Evolutionary conservation across 2,888 invertebrate genomes (phyloP), one percentile per base, ranked within the genome.

Genomic region (Netelia fuscicornis): DNA sequence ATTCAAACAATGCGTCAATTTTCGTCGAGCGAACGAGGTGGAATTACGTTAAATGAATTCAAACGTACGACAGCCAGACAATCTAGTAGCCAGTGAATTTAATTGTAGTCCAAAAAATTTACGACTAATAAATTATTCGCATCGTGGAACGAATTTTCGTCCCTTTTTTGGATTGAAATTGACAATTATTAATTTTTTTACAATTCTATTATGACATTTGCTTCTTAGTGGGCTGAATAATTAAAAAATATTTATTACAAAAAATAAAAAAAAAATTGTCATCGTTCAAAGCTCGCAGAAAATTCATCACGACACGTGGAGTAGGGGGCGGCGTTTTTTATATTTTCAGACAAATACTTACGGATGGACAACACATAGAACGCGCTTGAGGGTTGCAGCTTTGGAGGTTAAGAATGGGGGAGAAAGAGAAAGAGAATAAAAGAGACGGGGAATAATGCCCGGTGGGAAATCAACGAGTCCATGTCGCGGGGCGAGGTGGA

Each of bases 401-500:
- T 30, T 30, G 30, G 0, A 3, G 30, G 5, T 5, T 5, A 58
- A 11, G 30, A 64, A 72, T 60, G 20, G 62, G 52, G 56, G 48
- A 13, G 13, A 10, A 48, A 48, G 13, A 48, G 48, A 13, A 2
- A 48, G 13, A 30, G 10, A 20, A 17, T 60, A 2, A 44, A 11
- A 23, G 60, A 30, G 68, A 48, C 48, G 70, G 48, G 8, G 68
- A 23, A 23, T 67, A 68, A 70, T 60, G 60, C 52, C 83, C 77
- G 62, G 54, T 79, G 83, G 83, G 83, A 74, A 83, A 83, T 83
- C 83, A 75, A 10, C 10, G 62, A 79, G 44, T 77, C 62, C 81
- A 30, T 30, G 30, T 30, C 68, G 62, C 68, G 10, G 17, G 23
- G 25, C 52, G 52, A 20, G 52, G 20, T 52, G 20, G 5, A 54